Evolutionary conservation across 2,888 invertebrate genomes (phyloP), one percentile per base, ranked within the genome.

Genomic region (Diarsia dahlii): DNA sequence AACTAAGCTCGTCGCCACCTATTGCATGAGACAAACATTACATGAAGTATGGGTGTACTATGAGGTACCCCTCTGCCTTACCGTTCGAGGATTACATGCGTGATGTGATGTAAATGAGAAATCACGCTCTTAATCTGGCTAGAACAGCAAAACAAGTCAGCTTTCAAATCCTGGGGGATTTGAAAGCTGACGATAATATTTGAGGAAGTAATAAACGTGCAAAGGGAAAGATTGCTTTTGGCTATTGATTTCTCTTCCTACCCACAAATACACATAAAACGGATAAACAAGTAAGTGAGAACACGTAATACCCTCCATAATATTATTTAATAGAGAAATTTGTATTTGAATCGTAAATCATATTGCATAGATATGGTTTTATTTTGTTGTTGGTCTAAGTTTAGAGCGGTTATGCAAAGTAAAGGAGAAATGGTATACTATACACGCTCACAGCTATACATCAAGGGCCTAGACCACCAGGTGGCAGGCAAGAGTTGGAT

Each of bases 281-380:
- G 62, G 62, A 78, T 65, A 78, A 75, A 72, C 84, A 80, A 81
- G 79, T 75, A 74, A 84, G 84, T 84, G 78, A 79, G 79, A 87
- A 81, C 74, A 83, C 75, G 76, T 78, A 82, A 80, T 79, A 78
- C 78, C 64, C 75, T 71, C 68, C 46, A 76, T 71, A 82, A 84
- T 82, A 85, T 86, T 84, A 86, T 86, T 87, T 84, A 84, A 86
- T 87, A 78, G 79, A 86, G 84, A 87, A 84, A 86, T 81, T 78
- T 65, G 80, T 83, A 84, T 80, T 80, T 76, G 81, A 77, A 83
- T 86, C 88, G 65, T 85, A 88, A 88, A 86, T 85, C 80, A 84
- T 85, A 76, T 84, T 81, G 77, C 72, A 63, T 78, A 79, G 80
- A 84, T 84, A 82, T 80, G 71, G 75, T 87, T 84, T 78, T 76